Evolutionary conservation across 2,113 vertebrate species (phyloP).

Genomic region (Zingel zingel): DNA sequence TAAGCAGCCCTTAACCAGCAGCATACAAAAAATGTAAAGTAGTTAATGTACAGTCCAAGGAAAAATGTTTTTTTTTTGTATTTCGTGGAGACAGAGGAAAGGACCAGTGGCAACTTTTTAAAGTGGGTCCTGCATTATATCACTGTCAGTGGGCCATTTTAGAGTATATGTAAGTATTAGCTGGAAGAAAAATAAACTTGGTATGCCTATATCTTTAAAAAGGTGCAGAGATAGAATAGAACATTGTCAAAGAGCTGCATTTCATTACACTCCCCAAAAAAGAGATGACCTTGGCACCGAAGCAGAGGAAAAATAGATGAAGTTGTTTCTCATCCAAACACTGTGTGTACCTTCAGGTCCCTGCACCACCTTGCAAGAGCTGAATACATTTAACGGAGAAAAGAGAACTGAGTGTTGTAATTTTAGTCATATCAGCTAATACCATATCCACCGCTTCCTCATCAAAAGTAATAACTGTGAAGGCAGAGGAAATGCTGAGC

Average conservation of each 20-base stretch:
- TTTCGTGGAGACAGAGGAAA: not conserved
- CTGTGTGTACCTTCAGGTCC: constrained; percentile 79
- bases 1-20: constrained; percentile 7
- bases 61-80: not conserved
- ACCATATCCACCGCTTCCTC: constrained; percentile 59
- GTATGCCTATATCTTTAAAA: constrained; percentile 34
- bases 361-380: constrained; percentile 77
- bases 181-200: constrained; percentile 4
- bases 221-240: constrained; percentile 33
- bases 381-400: constrained; percentile 76
- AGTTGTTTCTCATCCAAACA: constrained; percentile 73
- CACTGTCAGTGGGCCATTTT: constrained; percentile 12
- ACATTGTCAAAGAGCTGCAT: constrained; percentile 59
- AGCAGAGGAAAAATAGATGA: constrained; percentile 63
- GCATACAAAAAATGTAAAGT: constrained; percentile 30
- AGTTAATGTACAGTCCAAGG: not conserved
- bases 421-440: constrained; percentile 73
- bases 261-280: constrained; percentile 49
- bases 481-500: constrained; percentile 66
- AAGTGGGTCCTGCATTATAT: constrained; percentile 16
- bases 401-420: constrained; percentile 69
- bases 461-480: constrained; percentile 75
- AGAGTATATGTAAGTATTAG: not conserved
- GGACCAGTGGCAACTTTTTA: not conserved
- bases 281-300: constrained; percentile 66